Evolutionary conservation across 2,888 invertebrate genomes (phyloP).

Genomic region (Dynastes maya): DNA sequence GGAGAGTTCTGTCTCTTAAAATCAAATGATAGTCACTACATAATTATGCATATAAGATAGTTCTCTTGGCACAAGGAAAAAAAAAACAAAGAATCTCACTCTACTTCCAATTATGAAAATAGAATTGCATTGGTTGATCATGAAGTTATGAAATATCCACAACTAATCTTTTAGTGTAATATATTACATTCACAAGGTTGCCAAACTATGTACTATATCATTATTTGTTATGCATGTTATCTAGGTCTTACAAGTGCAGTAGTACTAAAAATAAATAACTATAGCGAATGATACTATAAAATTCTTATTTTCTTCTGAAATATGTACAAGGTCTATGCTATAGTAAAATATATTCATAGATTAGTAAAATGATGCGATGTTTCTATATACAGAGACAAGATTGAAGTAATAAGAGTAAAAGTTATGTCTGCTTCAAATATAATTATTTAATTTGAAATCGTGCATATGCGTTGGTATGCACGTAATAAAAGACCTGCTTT

Average conservation of each 20-base stretch:
- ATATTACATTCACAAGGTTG: background rate
- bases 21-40: slow-evolving; percentile 4
- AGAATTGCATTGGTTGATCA: background rate
- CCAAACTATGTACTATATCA: slow-evolving; percentile 1
- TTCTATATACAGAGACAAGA: background rate
- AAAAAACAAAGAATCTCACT: slow-evolving; percentile 38
- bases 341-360: slow-evolving; percentile 26
- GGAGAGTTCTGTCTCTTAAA: slow-evolving; percentile 44
- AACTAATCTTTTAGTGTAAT: slow-evolving; percentile 20
- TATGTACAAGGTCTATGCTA: slow-evolving; percentile 35
- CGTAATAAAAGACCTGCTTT: too few species aligned
- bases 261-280: slow-evolving; percentile 44
- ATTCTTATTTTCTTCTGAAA: slow-evolving; percentile 30
- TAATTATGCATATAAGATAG: slow-evolving; percentile 35
- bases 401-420: too few species aligned
- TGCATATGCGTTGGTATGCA: too few species aligned
- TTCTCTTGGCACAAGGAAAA: slow-evolving; percentile 45
- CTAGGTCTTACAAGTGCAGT: slow-evolving; percentile 13
- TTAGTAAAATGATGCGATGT: background rate
- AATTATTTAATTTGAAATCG: too few species aligned
- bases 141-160: slow-evolving; percentile 20
- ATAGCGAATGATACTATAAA: slow-evolving; percentile 33
- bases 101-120: slow-evolving; percentile 16
- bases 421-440: too few species aligned
- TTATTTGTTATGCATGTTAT: slow-evolving; percentile 1